These are phyloP conservation scores for Thecophora atra DNA, from an alignment of 2,888 invertebrate species.

Conservation along the genomic window DNA sequence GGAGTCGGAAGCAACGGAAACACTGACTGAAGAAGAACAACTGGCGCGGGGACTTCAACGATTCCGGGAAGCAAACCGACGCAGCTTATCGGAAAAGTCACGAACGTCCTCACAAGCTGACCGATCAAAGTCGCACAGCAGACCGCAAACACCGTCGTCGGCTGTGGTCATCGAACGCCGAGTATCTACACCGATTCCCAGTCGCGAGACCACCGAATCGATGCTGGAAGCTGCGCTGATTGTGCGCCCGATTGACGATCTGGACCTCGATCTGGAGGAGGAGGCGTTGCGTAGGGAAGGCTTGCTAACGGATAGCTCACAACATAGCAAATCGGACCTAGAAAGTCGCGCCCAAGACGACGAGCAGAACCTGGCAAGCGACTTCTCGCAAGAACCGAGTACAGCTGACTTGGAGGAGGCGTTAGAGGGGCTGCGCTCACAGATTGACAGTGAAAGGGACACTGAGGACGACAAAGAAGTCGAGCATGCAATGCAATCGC, in stretches of 20 bases:
- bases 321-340: constrained; percentile 59
- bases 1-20: constrained; percentile 49
- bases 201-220: constrained; percentile 69
- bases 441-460: constrained; percentile 43
- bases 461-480: constrained; percentile 36
- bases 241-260: constrained; percentile 73
- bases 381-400: constrained; percentile 55
- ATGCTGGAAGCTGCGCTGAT: constrained; percentile 73
- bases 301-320: constrained; percentile 59
- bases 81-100: constrained; percentile 70
- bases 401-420: constrained; percentile 59
- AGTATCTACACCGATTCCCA: constrained; percentile 71
- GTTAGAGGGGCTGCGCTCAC: constrained; percentile 50
- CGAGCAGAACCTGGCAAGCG: constrained; percentile 50
- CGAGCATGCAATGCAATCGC: constrained; percentile 27
- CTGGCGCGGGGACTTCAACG: constrained; percentile 68
- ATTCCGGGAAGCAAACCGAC: constrained; percentile 69
- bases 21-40: constrained; percentile 69
- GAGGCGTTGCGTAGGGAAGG: constrained; percentile 59
- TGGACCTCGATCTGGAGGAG: constrained; percentile 58
- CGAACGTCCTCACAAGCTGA: constrained; percentile 70
- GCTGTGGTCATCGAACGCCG: constrained; percentile 72
- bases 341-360: constrained; percentile 49
- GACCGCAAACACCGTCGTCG: constrained; percentile 71
- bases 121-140: constrained; percentile 69